Percentiles rank a stretch among this genome's conserved stretches.
Evolutionary conservation across 2,797 vertebrate species (phyloP).

Genomic region (Graptemys geographica): DNA sequence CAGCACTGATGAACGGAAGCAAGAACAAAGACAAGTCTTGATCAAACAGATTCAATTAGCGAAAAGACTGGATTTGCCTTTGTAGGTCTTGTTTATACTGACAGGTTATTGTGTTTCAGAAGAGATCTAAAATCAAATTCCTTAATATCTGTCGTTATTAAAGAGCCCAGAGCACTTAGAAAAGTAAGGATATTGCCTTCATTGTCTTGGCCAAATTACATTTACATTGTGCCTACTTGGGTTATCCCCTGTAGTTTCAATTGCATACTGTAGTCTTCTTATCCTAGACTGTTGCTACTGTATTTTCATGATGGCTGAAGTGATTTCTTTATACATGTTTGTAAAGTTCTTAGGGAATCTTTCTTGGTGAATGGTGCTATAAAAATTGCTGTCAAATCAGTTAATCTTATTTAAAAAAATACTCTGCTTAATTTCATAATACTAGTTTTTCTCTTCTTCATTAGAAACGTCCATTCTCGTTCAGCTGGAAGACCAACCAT

Average conservation of each 20-base stretch:
- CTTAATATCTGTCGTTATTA: not conserved
- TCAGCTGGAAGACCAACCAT: constrained; percentile 97
- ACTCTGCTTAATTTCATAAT: constrained; percentile 25
- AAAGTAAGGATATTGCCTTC: not conserved
- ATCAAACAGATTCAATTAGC: constrained; percentile 91
- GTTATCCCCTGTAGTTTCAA: not conserved
- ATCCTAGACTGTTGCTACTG: not conserved
- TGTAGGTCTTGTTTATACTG: constrained; percentile 85
- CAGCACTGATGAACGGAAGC: constrained; percentile 86
- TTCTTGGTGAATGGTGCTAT: not conserved
- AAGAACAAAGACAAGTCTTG: constrained; percentile 92
- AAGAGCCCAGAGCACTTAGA: not conserved
- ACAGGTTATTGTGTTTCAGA: not conserved
- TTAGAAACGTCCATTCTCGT: constrained; percentile 96
- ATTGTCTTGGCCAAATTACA: not conserved
- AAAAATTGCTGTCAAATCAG: not conserved
- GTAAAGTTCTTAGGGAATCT: not conserved
- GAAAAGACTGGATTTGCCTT: constrained; percentile 90
- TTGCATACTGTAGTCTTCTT: not conserved
- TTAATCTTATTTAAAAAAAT: not conserved
- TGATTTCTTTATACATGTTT: not conserved
- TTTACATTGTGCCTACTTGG: not conserved
- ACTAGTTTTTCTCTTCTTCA: constrained; percentile 21
- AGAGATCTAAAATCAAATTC: not conserved
- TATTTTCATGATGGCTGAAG: not conserved